A percentile compares a stretch with the other conserved stretches of the same genome.
These are phyloP conservation scores for Porites cylindrica DNA, from an alignment of 92 coral and sea anemone species.

Conservation along the genomic window DNA sequence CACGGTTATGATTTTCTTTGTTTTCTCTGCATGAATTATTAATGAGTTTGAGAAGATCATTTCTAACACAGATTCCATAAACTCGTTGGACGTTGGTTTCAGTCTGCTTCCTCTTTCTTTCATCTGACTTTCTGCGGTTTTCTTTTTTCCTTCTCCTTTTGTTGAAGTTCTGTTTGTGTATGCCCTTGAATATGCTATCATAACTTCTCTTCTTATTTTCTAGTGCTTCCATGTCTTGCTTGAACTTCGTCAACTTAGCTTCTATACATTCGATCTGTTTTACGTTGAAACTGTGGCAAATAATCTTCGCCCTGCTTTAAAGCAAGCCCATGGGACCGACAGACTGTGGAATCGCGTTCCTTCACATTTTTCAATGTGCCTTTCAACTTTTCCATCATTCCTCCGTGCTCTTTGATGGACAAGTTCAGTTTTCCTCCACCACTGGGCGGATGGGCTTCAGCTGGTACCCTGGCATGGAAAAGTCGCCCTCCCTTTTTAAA, in stretches of 20 bases:
- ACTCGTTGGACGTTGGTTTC: constrained; percentile 3
- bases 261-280: background rate
- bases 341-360: background rate
- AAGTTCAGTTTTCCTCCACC: too few species aligned
- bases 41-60: too few species aligned
- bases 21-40: too few species aligned
- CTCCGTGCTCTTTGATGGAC: too few species aligned
- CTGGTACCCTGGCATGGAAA: too few species aligned
- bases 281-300: too few species aligned
- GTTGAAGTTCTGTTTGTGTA: background rate
- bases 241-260: background rate
- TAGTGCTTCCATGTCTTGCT: background rate
- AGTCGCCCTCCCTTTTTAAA: too few species aligned
- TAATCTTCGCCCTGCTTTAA: background rate
- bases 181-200: too few species aligned
- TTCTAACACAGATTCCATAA: background rate
- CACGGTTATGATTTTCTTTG: too few species aligned
- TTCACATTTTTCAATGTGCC: background rate
- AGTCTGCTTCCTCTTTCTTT: background rate
- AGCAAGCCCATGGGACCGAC: background rate
- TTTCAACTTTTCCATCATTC: background rate
- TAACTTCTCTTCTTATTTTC: background rate
- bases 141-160: background rate
- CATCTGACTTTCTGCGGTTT: background rate
- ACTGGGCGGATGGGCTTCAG: too few species aligned